Percentiles rank a stretch among this genome's conserved stretches.
Conservation (phyloP, 2,797 vertebrate genomes). For the Tapirus indicus region DNA sequence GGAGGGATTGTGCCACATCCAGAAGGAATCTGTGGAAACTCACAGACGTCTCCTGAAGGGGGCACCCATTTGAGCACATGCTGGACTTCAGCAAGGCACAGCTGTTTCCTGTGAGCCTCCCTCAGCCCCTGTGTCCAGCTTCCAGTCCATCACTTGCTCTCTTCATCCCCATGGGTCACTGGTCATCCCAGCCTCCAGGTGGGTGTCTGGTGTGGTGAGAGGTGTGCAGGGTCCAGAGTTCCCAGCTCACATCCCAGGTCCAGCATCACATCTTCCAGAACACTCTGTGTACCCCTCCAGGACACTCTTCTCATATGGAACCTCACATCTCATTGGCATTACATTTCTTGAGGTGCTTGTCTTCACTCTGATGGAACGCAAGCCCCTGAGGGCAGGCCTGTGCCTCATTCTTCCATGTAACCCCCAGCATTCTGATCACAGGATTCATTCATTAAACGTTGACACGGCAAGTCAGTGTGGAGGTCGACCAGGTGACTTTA, state of each 20-base stretch:
- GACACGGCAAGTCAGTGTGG: no score
- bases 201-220: rapidly evolving
- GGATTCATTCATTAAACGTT: background rate
- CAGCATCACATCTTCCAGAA: background rate
- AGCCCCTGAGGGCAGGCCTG: background rate
- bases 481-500: no score
- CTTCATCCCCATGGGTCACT: background rate
- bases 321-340: rapidly evolving
- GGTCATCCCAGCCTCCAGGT: background rate
- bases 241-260: background rate
- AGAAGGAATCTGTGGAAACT: background rate
- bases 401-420: rapidly evolving
- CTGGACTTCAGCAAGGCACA: no score
- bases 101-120: background rate
- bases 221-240: no score
- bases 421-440: background rate
- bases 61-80: rapidly evolving
- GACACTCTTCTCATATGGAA: no score
- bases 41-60: rapidly evolving
- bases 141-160: rapidly evolving
- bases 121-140: background rate
- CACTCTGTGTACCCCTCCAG: background rate
- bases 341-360: background rate
- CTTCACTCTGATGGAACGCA: background rate
- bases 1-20: background rate